phyloP scores from a whole-genome alignment of 2,888 invertebrate genomes.

The Cantharis lateralis region DNA sequence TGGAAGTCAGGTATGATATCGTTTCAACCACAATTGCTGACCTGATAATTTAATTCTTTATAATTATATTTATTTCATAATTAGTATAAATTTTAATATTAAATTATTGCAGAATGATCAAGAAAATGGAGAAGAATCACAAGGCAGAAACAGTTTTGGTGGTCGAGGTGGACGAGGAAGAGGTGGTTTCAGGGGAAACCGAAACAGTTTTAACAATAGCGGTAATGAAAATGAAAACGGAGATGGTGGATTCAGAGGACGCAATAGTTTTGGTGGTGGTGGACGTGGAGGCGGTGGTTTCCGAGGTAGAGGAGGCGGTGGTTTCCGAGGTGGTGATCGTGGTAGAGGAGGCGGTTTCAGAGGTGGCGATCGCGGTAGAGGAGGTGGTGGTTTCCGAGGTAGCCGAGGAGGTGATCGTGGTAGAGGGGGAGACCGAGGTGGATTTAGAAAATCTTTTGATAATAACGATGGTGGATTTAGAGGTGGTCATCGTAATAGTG shows the following conservation, averaged over 20 bases:
- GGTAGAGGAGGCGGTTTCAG: constrained; percentile 37
- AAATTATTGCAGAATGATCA: constrained; percentile 27
- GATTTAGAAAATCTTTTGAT: constrained; percentile 34
- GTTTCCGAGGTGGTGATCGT: constrained; percentile 21
- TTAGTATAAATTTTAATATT: constrained; percentile 8
- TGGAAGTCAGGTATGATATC: neutral
- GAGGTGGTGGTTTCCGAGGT: constrained; percentile 40
- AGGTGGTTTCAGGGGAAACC: neutral
- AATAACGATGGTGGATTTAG: constrained; percentile 41
- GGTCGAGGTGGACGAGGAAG: neutral
- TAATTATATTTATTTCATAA: too few species aligned
- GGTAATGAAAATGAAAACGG: constrained; percentile 32
- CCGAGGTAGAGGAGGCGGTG: constrained; percentile 40
- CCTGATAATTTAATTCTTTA: too few species aligned
- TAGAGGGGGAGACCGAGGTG: constrained; percentile 33
- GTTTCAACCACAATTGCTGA: too few species aligned
- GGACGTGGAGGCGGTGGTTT: constrained; percentile 29
- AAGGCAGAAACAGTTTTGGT: constrained; percentile 24
- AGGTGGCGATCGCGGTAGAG: constrained; percentile 39
- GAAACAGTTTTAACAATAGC: neutral
- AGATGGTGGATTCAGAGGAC: constrained; percentile 25
- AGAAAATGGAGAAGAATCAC: constrained; percentile 19
- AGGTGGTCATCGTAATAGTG: constrained; percentile 38
- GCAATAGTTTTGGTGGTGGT: neutral
- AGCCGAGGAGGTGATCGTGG: neutral